Conservation (phyloP, 2,888 invertebrate genomes). For the Boloria selene region DNA sequence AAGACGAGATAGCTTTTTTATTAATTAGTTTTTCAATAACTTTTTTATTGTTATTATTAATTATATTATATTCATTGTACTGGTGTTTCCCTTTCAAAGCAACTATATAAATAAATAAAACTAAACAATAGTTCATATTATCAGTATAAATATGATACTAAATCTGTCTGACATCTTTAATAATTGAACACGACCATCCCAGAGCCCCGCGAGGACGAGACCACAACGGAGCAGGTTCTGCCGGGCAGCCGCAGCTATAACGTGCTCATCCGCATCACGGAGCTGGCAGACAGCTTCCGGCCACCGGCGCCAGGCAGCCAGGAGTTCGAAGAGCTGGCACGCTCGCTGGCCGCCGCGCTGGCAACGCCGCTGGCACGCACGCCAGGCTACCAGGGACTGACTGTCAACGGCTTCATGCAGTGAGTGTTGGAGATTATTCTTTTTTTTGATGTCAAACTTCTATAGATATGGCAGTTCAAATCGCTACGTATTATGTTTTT, state of each 20-base stretch:
- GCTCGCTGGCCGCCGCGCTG: conserved; percentile 64
- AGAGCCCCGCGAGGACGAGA: conserved; percentile 66
- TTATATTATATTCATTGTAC: too few relatives aligned
- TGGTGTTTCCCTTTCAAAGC: too few relatives aligned
- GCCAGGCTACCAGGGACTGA: conserved; percentile 86
- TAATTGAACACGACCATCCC: not conserved
- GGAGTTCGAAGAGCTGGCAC: conserved; percentile 88
- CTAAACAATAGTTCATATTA: too few relatives aligned
- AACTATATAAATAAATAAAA: too few relatives aligned
- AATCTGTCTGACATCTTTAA: too few relatives aligned
- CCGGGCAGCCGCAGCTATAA: conserved; percentile 87
- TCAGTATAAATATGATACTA: too few relatives aligned
- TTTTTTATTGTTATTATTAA: too few relatives aligned
- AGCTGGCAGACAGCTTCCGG: conserved; percentile 89
- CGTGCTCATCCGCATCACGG: conserved; percentile 87
- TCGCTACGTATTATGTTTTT: too few relatives aligned
- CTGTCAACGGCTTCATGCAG: conserved; percentile 88
- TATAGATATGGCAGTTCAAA: too few relatives aligned
- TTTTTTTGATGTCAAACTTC: not conserved
- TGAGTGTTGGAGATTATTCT: conserved; percentile 72
- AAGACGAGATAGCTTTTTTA: too few relatives aligned
- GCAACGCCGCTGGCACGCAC: conserved; percentile 46
- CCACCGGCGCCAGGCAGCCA: conserved; percentile 87
- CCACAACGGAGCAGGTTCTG: conserved; percentile 82
- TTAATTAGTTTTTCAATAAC: too few relatives aligned